Evolutionary conservation across 2,888 invertebrate genomes (phyloP).

Genomic region (Notodonta ziczac): DNA sequence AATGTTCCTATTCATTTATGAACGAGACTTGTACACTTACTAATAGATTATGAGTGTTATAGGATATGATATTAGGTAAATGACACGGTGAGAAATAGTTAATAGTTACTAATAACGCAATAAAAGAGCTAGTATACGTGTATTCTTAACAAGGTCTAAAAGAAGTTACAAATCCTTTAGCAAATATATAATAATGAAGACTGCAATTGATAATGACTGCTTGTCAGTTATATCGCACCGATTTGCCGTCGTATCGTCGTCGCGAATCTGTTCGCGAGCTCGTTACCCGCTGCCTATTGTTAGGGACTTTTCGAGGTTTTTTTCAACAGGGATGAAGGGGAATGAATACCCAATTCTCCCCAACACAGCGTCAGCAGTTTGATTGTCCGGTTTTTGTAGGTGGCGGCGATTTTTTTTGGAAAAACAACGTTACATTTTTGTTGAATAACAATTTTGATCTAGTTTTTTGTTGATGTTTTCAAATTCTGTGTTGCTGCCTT

Average conservation of each 20-base stretch:
- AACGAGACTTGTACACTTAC: too few species aligned
- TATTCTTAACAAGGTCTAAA: too few species aligned
- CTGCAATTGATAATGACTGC: constrained; percentile 31
- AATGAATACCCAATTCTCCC: constrained; percentile 48
- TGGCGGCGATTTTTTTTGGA: constrained; percentile 26
- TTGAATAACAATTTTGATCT: constrained; percentile 10
- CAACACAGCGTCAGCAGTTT: constrained; percentile 50
- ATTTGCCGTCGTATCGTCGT: constrained; percentile 33
- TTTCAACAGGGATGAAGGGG: constrained; percentile 26
- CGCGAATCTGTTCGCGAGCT: constrained; percentile 28
- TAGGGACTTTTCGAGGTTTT: constrained; percentile 36
- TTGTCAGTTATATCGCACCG: constrained; percentile 18
- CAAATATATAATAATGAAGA: constrained; percentile 25
- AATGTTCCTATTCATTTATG: too few species aligned
- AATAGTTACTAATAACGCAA: too few species aligned
- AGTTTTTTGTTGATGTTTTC: constrained; percentile 10
- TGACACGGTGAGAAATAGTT: too few species aligned
- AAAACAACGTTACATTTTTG: constrained; percentile 30
- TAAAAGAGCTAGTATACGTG: too few species aligned
- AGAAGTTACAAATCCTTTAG: not conserved
- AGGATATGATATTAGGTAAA: too few species aligned
- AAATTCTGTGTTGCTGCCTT: not conserved
- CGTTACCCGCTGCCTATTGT: constrained; percentile 47
- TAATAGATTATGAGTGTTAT: too few species aligned
- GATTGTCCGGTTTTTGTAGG: constrained; percentile 42